Evolutionary conservation across 2,797 vertebrate species (phyloP), one percentile per base, ranked within the genome.

Genomic region (Anguilla pacifica): DNA sequence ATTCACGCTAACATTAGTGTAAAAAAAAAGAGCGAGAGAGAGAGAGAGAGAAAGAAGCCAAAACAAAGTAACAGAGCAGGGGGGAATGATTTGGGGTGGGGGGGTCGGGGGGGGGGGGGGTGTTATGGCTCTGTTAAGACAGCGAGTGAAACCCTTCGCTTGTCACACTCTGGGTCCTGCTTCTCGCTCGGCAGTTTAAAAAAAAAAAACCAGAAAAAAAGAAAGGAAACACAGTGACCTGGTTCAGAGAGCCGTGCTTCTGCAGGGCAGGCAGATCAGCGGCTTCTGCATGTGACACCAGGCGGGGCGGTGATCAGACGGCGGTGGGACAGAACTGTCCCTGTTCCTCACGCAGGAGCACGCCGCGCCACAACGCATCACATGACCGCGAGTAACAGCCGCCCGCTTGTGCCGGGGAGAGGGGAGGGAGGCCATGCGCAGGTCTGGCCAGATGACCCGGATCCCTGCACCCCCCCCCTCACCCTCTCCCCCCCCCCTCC

Each of bases 281-380:
- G 94, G 95, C 94, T 96, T 96, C 67, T 96, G 95, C 97, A 98
- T 98, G 97, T 98, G 98, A 97, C 94, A 94, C 93, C 92, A 86
- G 89, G 95, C 94, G 93, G 95, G 93, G 96, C 96, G 96, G 94
- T 94, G 95, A 93, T 96, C 95, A 96, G 95, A 95, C 94, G 94
- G 93, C 88, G 59, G 95, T 92, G 96, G 96, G 96, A 98, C 97
- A 98, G 97, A 97, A 97, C 96, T 98, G 97, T 97, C 96, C 96
- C 97, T 98, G 97, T 98, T 98, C 96, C 94, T 95, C 94, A 93
- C 92, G 94, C 96, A 96, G 96, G 95, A 94, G 96, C 93, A 92
- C 96, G 96, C 95, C 93, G 94, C 1, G 95, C 96, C 96, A 97
- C 96, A 95, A 94, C 94, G 94, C 93, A 95, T 97, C 97, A 96